These are phyloP conservation scores for Protobothrops flavoviridis DNA, from an alignment of 2,113 vertebrate species.

Conservation along the genomic window DNA sequence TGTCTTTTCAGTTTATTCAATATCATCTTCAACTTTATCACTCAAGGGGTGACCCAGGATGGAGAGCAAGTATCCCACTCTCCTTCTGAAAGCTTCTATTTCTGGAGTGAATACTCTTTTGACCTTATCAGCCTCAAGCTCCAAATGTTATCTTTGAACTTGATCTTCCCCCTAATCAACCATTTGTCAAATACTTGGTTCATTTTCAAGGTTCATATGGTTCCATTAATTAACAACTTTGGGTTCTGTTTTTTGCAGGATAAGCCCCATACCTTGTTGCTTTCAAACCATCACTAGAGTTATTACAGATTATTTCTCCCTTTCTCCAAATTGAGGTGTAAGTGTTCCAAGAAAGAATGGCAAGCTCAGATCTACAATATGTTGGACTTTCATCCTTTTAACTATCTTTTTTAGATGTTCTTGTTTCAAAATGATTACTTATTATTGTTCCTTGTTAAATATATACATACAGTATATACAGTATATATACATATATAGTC, in stretches of 20 bases:
- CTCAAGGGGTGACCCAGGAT: background rate
- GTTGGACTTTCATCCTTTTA: background rate
- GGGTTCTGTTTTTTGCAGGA: background rate
- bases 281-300: background rate
- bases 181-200: background rate
- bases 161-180: background rate
- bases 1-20: background rate
- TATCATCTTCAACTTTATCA: background rate
- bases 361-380: background rate
- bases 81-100: background rate
- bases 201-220: background rate
- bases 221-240: background rate
- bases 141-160: background rate
- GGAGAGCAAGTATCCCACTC: background rate
- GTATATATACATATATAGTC: no score
- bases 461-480: no score
- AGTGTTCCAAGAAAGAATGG: background rate
- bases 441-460: no score
- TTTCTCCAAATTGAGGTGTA: background rate
- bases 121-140: background rate
- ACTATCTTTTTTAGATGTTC: background rate
- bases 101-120: background rate
- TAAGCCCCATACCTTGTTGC: background rate
- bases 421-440: background rate
- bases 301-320: background rate